Percentiles rank a stretch among this genome's conserved stretches.
Conservation (phyloP, 2,888 invertebrate genomes). For the Dicroscelio sp. region DNA sequence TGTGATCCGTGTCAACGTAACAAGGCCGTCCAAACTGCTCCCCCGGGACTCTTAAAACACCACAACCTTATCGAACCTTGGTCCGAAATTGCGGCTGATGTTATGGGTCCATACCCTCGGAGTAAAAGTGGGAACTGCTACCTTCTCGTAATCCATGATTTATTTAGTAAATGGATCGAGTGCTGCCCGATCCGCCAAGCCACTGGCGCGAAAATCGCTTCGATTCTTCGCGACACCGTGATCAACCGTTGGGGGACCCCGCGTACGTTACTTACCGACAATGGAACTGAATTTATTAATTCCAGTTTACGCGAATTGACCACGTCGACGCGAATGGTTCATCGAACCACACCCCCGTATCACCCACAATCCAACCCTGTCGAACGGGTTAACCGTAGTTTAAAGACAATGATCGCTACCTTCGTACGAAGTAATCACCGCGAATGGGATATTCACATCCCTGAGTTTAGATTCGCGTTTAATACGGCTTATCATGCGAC, state of each 20-base stretch:
- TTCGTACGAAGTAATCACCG: background rate
- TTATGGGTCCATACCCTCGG: conserved; percentile 81
- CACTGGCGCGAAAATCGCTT: conserved; percentile 44
- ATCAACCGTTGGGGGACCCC: conserved; percentile 81
- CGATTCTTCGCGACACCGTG: conserved; percentile 70
- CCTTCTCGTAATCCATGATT: conserved; percentile 45
- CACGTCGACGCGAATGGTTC: no score
- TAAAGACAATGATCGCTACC: background rate
- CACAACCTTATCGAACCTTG: background rate
- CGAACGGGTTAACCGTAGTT: background rate
- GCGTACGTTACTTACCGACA: conserved; percentile 78
- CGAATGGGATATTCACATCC: background rate
- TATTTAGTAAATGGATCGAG: conserved; percentile 64
- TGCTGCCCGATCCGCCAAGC: conserved; percentile 47
- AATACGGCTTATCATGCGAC: background rate
- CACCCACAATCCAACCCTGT: conserved; percentile 10
- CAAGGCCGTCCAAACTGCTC: background rate
- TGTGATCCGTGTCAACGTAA: conserved; percentile 35
- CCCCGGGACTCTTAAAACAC: background rate
- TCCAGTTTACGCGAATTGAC: background rate
- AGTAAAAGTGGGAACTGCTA: conserved; percentile 30
- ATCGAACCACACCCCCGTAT: conserved; percentile 35
- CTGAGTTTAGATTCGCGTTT: conserved; percentile 2
- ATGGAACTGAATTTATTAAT: conserved; percentile 80
- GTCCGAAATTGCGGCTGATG: conserved; percentile 59